phyloP scores from a whole-genome alignment of 2,888 invertebrate genomes.

The Athalia rosae region DNA sequence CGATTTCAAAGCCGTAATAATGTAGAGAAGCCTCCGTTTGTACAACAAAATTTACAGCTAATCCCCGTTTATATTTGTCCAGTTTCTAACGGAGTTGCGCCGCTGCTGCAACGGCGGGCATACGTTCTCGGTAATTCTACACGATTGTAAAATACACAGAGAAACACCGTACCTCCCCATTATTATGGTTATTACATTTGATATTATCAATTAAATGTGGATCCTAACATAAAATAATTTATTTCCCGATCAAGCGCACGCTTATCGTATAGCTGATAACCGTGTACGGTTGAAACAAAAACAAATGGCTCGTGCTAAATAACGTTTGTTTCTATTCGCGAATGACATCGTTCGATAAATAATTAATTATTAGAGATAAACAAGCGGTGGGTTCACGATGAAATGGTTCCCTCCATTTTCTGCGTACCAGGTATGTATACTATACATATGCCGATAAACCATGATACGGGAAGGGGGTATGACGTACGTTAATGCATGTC shows the following conservation, averaged over 20 bases:
- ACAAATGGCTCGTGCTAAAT: conserved; percentile 10
- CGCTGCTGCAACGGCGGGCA: background rate
- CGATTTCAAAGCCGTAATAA: background rate
- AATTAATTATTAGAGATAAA: conserved; percentile 28
- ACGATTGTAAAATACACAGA: conserved; percentile 23
- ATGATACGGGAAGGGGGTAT: too few relatives aligned
- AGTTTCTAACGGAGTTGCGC: background rate
- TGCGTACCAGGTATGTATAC: too few relatives aligned
- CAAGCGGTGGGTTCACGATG: background rate
- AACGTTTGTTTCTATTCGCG: conserved; percentile 23
- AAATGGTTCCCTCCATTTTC: too few relatives aligned
- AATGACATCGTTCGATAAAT: conserved; percentile 17
- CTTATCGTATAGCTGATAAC: background rate
- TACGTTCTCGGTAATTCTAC: conserved; percentile 10
- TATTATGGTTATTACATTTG: background rate
- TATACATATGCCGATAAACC: too few relatives aligned
- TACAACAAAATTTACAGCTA: conserved; percentile 23
- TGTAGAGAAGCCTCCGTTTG: background rate
- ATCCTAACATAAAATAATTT: conserved; percentile 21
- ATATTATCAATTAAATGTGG: conserved; percentile 29
- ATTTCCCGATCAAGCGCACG: background rate
- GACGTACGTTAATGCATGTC: too few relatives aligned
- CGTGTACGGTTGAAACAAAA: conserved; percentile 3
- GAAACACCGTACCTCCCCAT: background rate
- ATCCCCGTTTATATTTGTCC: conserved; percentile 10